These are phyloP conservation scores for Colostygia pectinataria DNA, from an alignment of 2,888 invertebrate genomes.

Conservation along the genomic window DNA sequence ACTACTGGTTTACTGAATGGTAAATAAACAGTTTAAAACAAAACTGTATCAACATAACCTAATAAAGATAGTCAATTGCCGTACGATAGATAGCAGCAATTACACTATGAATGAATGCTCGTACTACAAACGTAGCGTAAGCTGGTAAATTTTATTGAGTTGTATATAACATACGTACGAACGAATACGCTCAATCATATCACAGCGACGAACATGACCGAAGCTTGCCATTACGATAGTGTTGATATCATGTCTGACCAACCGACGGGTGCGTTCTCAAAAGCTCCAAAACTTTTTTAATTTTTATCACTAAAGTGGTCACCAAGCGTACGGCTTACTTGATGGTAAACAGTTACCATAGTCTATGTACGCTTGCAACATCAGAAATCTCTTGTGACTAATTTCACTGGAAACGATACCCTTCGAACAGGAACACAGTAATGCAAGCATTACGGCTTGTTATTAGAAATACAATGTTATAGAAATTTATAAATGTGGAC, in stretches of 20 bases:
- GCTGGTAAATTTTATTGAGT: not conserved
- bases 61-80: conserved; percentile 13
- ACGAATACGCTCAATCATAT: not conserved
- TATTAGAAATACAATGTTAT: no score
- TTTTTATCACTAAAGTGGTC: no score
- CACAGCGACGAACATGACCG: conserved; percentile 5
- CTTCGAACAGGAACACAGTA: no score
- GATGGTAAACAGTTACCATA: no score
- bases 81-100: conserved; percentile 13
- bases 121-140: conserved; percentile 15
- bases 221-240: not conserved
- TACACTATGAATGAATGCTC: conserved; percentile 23
- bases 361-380: no score
- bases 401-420: no score
- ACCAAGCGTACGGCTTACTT: no score
- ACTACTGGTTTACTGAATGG: no score
- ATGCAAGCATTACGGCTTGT: no score
- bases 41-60: conserved; percentile 6
- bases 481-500: no score
- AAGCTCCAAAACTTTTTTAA: not conserved
- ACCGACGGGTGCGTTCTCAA: not conserved
- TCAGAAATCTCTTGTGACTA: no score
- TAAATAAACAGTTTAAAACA: no score
- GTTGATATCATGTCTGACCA: not conserved
- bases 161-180: not conserved